Conservation (phyloP, 2,797 vertebrate species). For the Acipenser ruthenus region DNA sequence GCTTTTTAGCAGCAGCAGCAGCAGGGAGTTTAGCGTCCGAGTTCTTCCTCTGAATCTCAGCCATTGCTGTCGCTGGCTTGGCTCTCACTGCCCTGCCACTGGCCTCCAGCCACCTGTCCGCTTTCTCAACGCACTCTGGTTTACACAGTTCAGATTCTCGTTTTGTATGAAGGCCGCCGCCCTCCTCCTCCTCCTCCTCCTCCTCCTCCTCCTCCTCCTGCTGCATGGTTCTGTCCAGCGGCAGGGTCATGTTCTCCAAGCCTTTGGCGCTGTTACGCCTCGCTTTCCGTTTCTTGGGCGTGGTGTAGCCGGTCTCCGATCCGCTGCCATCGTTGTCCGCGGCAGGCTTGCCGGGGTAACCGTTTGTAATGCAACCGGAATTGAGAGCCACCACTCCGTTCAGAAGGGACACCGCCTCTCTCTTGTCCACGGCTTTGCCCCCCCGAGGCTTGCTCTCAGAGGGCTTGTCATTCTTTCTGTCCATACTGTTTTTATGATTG, state of each 20-base stretch:
- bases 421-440: slow-evolving; percentile 55
- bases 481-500: slow-evolving; percentile 76
- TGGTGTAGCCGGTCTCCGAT: slow-evolving; percentile 89
- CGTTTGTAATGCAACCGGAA: slow-evolving; percentile 81
- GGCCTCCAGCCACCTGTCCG: slow-evolving; percentile 49
- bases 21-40: slow-evolving; percentile 74
- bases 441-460: slow-evolving; percentile 61
- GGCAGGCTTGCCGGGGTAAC: slow-evolving; percentile 71
- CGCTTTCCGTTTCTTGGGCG: slow-evolving; percentile 84
- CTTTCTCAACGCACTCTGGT: slow-evolving; percentile 10
- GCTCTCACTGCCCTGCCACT: slow-evolving; percentile 47
- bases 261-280: slow-evolving; percentile 79
- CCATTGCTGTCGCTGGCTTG: slow-evolving; percentile 41
- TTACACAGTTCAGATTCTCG: slow-evolving; percentile 5
- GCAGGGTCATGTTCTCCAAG: slow-evolving; percentile 70
- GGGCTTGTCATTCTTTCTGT: slow-evolving; percentile 81
- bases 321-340: slow-evolving; percentile 88
- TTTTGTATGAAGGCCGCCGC: not conserved
- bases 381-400: slow-evolving; percentile 76
- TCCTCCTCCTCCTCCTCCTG: slow-evolving; percentile 56
- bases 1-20: slow-evolving; percentile 74
- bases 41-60: slow-evolving; percentile 77
- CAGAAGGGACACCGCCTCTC: slow-evolving; percentile 67
- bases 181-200: slow-evolving; percentile 20
- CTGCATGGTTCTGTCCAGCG: slow-evolving; percentile 76